Conservation (phyloP, 2,797 vertebrate genomes). For the Labeo calbasu region DNA sequence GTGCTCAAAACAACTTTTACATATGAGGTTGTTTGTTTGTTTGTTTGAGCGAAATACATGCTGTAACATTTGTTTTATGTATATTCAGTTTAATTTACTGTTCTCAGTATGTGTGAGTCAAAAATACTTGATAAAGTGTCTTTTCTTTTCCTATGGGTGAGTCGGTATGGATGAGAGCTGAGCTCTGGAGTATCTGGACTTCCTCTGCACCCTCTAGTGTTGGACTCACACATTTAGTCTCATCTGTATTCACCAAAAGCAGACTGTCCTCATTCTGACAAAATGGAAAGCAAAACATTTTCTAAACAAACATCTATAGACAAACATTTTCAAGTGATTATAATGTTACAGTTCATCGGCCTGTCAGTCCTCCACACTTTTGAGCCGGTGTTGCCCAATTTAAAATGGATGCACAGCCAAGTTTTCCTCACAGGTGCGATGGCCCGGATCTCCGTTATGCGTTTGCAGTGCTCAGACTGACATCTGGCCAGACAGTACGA, state of each 20-base stretch:
- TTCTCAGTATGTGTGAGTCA: not conserved
- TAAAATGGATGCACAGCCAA: slow-evolving; percentile 46
- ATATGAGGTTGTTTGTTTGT: not conserved
- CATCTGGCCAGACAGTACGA: not conserved
- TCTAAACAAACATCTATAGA: slow-evolving; percentile 15
- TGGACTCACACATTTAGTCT: slow-evolving; percentile 1
- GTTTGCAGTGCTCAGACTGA: slow-evolving; percentile 12
- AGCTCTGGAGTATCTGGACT: slow-evolving; percentile 21
- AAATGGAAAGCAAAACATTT: not conserved
- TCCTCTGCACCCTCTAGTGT: slow-evolving; percentile 61
- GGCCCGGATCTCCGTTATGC: slow-evolving; percentile 23
- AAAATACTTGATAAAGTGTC: not conserved
- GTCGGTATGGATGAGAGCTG: not conserved
- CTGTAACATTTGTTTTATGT: not conserved
- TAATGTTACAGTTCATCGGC: slow-evolving; percentile 49
- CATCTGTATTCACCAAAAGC: slow-evolving; percentile 16
- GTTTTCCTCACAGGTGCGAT: slow-evolving; percentile 59
- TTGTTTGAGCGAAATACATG: not conserved
- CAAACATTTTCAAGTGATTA: slow-evolving; percentile 40
- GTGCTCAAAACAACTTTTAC: not conserved
- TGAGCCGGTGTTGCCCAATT: slow-evolving; percentile 49
- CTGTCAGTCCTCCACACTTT: slow-evolving; percentile 54
- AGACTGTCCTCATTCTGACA: not conserved
- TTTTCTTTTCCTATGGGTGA: not conserved
- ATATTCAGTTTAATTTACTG: not conserved